A percentile compares a stretch with the other conserved stretches of the same genome.
Evolutionary conservation across 2,113 vertebrate species (phyloP).

Genomic region (Aegithalos caudatus): DNA sequence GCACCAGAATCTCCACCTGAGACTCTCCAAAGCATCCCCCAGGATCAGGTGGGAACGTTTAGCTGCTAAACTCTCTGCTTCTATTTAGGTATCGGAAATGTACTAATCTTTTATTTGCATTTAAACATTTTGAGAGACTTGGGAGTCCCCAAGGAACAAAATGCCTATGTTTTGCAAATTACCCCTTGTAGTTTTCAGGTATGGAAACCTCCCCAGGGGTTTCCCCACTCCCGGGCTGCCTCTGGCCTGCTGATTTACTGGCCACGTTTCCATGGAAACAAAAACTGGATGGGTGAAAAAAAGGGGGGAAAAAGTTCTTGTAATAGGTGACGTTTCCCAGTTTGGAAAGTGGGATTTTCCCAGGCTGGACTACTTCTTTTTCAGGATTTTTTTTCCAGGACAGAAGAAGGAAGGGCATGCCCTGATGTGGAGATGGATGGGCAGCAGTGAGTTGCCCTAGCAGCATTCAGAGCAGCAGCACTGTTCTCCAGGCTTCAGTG

Average conservation of each 20-base stretch:
- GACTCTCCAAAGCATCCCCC: not conserved
- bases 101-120: not conserved
- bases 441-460: not conserved
- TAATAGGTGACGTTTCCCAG: not conserved
- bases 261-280: slow-evolving; percentile 11
- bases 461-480: not conserved
- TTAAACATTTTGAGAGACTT: not conserved
- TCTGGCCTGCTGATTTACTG: not conserved
- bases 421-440: not conserved
- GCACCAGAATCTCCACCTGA: not conserved
- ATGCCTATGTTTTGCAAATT: slow-evolving; percentile 38
- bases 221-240: not conserved
- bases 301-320: not conserved
- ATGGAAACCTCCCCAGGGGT: not conserved
- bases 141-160: not conserved
- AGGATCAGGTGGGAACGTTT: not conserved
- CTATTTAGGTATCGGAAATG: not conserved
- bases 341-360: not conserved
- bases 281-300: slow-evolving; percentile 2
- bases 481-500: accelerated
- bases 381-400: not conserved
- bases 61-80: not conserved
- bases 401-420: not conserved
- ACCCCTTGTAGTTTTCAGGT: slow-evolving; percentile 23
- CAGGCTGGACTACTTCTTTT: not conserved